phyloP scores from a whole-genome alignment of 1,140 invertebrate species.

The Sycophila sp. region DNA sequence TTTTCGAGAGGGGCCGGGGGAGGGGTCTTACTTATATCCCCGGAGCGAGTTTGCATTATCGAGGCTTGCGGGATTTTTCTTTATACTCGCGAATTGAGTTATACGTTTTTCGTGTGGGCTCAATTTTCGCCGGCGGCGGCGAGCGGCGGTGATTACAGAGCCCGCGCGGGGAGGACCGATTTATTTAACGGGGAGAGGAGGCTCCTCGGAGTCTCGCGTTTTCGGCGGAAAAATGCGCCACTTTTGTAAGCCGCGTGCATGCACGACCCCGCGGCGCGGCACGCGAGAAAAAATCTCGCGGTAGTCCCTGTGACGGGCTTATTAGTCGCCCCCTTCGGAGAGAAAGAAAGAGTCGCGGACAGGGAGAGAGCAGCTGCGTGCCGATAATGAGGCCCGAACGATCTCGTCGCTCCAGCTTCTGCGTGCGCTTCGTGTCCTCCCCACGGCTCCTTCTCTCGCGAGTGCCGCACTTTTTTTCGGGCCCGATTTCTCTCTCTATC shows the following conservation, averaged over 20 bases:
- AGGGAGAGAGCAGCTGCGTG: conserved; percentile 64
- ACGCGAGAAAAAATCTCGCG: conserved; percentile 28
- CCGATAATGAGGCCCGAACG: conserved; percentile 58
- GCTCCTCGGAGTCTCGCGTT: too few relatives aligned
- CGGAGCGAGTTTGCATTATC: too few relatives aligned
- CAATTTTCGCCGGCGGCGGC: neutral
- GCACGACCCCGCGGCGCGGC: too few relatives aligned
- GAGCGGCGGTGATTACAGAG: conserved; percentile 19
- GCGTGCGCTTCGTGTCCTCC: conserved; percentile 17
- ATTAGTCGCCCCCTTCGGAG: conserved; percentile 61
- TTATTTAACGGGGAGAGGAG: neutral
- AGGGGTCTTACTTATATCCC: too few relatives aligned
- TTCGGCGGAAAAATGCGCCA: too few relatives aligned
- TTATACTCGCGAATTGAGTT: too few relatives aligned
- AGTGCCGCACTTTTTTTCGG: too few relatives aligned
- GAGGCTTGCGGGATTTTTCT: too few relatives aligned
- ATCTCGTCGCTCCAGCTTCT: neutral
- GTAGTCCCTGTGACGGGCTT: conserved; percentile 63
- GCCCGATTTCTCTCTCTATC: too few relatives aligned
- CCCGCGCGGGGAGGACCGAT: neutral
- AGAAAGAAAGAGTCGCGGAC: too few relatives aligned
- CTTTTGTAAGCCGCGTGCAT: too few relatives aligned
- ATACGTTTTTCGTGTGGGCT: neutral
- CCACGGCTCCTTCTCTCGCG: conserved; percentile 26
- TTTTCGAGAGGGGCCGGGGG: neutral